Conservation (phyloP, 2,113 vertebrate species). For the Arothron firmamentum region DNA sequence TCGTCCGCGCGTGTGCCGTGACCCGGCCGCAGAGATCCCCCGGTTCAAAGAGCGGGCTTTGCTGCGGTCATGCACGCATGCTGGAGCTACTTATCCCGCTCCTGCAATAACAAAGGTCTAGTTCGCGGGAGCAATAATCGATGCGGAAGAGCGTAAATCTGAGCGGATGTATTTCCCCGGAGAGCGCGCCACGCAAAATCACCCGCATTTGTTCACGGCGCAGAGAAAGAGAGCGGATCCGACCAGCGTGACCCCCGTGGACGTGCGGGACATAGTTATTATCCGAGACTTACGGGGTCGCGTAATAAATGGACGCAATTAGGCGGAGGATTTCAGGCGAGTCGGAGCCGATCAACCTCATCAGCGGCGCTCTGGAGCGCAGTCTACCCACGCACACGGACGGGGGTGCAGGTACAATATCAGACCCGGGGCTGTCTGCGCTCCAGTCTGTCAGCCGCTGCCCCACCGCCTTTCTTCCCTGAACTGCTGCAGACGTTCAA, state of each 20-base stretch:
- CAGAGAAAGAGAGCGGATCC: not conserved
- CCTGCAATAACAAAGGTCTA: conserved; percentile 40
- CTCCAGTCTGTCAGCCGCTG: conserved; percentile 49
- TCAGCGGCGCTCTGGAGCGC: conserved; percentile 58
- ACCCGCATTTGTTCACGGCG: conserved; percentile 18
- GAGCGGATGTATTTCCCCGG: conserved; percentile 58
- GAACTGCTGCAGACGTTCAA: conserved; percentile 38
- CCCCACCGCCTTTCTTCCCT: not conserved
- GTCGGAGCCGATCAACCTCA: conserved; percentile 53
- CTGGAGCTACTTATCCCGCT: conserved; percentile 45
- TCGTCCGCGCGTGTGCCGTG: conserved; percentile 13
- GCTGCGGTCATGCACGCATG: conserved; percentile 45
- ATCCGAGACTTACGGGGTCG: conserved; percentile 37
- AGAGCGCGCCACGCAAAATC: conserved; percentile 39
- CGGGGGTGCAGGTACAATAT: conserved; percentile 48
- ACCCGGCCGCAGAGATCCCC: conserved; percentile 43
- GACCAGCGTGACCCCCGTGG: too few species aligned
- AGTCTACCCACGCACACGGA: conserved; percentile 31
- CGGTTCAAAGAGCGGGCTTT: conserved; percentile 31
- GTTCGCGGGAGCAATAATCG: conserved; percentile 48
- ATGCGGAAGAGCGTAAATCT: conserved; percentile 60
- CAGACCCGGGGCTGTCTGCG: conserved; percentile 13
- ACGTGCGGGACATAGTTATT: not conserved
- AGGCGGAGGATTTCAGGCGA: conserved; percentile 48
- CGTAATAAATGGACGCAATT: conserved; percentile 61